Evolutionary conservation across 92 coral and sea anemone species (phyloP), one percentile per base, ranked within the genome.

Genomic region (Chrysogorgia sp.): DNA sequence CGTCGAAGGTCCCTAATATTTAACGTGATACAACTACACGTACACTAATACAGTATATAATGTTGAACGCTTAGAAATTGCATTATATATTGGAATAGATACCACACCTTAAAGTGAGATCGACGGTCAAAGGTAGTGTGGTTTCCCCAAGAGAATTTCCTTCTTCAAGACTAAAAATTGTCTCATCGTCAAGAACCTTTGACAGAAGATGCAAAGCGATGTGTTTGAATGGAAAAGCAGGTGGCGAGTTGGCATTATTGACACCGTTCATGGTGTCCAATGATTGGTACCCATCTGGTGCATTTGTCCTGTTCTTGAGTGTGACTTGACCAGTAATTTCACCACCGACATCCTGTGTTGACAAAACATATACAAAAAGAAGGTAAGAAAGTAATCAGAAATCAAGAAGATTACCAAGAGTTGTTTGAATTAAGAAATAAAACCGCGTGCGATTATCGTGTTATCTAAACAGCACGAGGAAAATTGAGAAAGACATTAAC

Each of bases 121-220:
- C 71, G 3, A 76, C 83, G 10, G 94, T 48, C 52, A 82, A 82
- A 40, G 89, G 89, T 34, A 92, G 57, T 45, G 85, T 85, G 0
- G 92, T 84, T 72, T 93, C 98, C 21, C 67, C 47, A 41, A 87
- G 40, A 26, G 90, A 37, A 58, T 66, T 77, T 34, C 82, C 31
- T 62, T 94, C 98, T 64, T 94, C 98, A 75, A 94, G 78, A 80
- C 92, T 89, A 67, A 86, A 88, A 55, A 94, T 89, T 33, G 90
- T 94, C 67, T 94, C 98, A 86, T 94, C 98, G 70, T 94, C 98
- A 53, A 94, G 91, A 47, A 94, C 92, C 79, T 94, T 91, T 14
- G 98, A 94, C 8, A 94, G 91, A 52, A 94, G 81, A 43, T 94
- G 97, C 49, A 94, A 87, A 13, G 98, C 98, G 68, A 94, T 94